These are phyloP conservation scores for Lepus oiostolus DNA, from an alignment of 2,797 vertebrate species.

Conservation along the genomic window DNA sequence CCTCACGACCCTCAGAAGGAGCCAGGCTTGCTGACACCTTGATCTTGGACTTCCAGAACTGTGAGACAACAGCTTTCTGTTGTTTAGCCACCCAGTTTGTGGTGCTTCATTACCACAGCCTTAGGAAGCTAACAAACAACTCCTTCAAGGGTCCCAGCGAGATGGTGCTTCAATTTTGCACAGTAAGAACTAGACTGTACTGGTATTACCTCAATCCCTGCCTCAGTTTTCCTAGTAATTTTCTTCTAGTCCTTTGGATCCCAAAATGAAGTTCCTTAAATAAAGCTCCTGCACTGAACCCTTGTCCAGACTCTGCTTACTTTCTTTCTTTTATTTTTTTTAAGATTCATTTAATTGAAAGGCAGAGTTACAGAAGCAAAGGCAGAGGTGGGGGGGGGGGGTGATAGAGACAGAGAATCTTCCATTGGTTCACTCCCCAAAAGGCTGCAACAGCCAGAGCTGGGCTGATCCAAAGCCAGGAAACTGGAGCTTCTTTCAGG, in stretches of 20 bases:
- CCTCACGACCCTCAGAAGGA: background rate
- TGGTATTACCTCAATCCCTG: background rate
- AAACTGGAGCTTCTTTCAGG: no score
- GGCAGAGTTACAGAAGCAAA: no score
- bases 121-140: accelerated
- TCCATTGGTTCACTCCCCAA: no score
- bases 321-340: no score
- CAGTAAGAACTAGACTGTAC: background rate
- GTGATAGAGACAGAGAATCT: no score
- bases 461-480: no score
- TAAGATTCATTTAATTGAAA: no score
- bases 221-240: background rate
- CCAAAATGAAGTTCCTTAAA: background rate
- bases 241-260: background rate
- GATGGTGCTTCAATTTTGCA: background rate
- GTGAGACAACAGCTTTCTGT: background rate
- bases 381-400: no score
- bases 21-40: background rate
- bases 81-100: background rate
- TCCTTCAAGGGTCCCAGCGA: background rate
- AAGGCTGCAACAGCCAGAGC: no score
- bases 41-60: background rate
- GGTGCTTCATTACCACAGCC: background rate
- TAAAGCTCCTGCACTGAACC: background rate
- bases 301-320: background rate